These are phyloP conservation scores for Nomada goodeniana DNA, from an alignment of 2,888 invertebrate species.

Conservation along the genomic window DNA sequence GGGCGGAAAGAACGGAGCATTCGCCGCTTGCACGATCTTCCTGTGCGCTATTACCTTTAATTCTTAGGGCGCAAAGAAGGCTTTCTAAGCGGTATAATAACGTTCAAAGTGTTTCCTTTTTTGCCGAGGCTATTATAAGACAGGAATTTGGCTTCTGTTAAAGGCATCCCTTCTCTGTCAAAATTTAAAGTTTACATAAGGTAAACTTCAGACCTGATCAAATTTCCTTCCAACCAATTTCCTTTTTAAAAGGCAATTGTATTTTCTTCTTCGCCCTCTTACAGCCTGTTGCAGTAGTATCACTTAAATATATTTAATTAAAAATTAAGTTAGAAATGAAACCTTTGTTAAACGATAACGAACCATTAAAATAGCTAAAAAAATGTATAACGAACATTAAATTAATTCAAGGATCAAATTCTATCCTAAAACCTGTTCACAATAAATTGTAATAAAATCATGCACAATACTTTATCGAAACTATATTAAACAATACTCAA, in stretches of 20 bases:
- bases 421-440: no score
- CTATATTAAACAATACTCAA: no score
- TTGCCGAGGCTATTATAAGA: constrained; percentile 4
- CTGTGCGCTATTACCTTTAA: background rate
- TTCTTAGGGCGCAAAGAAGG: constrained; percentile 12
- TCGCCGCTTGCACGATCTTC: background rate
- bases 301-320: no score
- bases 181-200: constrained; percentile 17
- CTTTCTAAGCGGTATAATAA: constrained; percentile 13
- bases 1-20: background rate
- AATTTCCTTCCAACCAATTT: constrained; percentile 13
- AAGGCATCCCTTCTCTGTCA: background rate
- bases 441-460: no score
- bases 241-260: background rate
- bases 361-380: no score
- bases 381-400: no score
- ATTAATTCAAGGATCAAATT: no score
- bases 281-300: background rate
- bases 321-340: no score
- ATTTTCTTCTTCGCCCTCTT: background rate
- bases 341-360: no score
- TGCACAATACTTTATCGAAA: no score
- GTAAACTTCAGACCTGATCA: background rate
- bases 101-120: constrained; percentile 5
- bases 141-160: constrained; percentile 11